Base-by-base conservation (phyloP, 2,113 vertebrate species). In the Typhlomys cinereus region DNA sequence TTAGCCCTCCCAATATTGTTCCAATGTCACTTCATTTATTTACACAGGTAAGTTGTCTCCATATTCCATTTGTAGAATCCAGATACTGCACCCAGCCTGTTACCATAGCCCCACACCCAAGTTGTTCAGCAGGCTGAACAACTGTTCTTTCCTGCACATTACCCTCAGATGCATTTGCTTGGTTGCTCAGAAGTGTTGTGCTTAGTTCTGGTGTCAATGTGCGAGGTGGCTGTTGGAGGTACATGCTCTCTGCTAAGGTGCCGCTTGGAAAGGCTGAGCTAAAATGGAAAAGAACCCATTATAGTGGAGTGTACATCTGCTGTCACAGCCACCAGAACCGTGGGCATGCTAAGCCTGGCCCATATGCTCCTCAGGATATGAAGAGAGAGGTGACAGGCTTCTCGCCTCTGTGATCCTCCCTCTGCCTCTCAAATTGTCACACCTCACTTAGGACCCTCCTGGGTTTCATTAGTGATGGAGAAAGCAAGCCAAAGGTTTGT, bases 301-400 rank as follows among this genome's bases (percentile, higher is more conserved):
- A 1, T 14, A 39, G 48, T 3, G 2, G 1, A 52, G 11, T 84
- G 36, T 81, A 67, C 71, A 29, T 36, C 69, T 62, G 54, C 62
- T 66, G 27, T 85, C 21, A 13, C 9, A 17, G 48, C 41, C 79
- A 59, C 27, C 0, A 94, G 92, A 87, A 70, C 46, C 52, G 25
- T 7, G 46, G 50, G 59, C 89, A 64, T 5, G 6, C 70, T 82
- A 71, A 52, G 75, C 39, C 92, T 93, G 66, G 41, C 87, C 95
- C 91, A 93, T 95, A 86, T 96, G 95, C 64, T 91, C 21, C 92
- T 90, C 74, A 67, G 89, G 95, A 88, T 96, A 92, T 95, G 79
- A 96, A 95, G 90, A 94, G 57, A 89, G 69, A 96, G 86, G 96
- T 94, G 96, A 92, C 25, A 78, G 59, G 85, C 93, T 96, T 96